Base-by-base conservation (phyloP, 2,888 invertebrate genomes). In the Hemistola chrysoprasaria region DNA sequence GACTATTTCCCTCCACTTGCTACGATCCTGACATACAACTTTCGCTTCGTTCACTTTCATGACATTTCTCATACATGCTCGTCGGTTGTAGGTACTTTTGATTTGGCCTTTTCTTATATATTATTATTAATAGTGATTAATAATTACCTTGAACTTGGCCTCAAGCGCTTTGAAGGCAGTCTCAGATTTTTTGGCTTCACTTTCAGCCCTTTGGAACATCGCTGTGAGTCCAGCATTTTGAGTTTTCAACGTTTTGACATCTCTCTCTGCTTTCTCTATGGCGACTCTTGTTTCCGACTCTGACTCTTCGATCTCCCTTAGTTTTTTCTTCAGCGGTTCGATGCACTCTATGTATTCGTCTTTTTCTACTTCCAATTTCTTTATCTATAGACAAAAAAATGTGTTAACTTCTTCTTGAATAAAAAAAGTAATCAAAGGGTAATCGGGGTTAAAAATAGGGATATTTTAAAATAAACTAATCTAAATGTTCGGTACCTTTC, bases 301-400 rank as follows among this genome's bases (percentile, higher is more conserved):
- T 0, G 90, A 78, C 38, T 92, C 92, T 62, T 92, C 91, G 16
- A 92, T 61, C 57, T 92, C 91, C 24, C 79, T 78, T 11, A 93
- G 82, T 53, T 91, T 91, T 62, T 59, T 88, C 78, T 67, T 91
- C 59, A 78, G 77, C 60, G 64, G 91, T 63, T 65, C 91, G 59
- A 73, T 84, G 55, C 57, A 90, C 78, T 62, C 87, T 78, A 70
- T 92, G 88, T 53, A 92, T 66, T 73, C 91, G 71, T 69, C 86
- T 53, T 55, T 78, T 58, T 79, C 91, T 4, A 54, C 54, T 65
- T 81, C 81, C 36, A 84, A 57, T 54, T 77, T 78, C 32, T 61
- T 59, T n/a, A 86, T 59, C 87, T 87, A 57, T 26, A 35, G 49
- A 3, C 10, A 9, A n/a, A 25, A 6, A 16, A 22, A 16, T 16